Evolutionary conservation across 2,113 vertebrate genomes (phyloP).

Genomic region (Gobio gobio): DNA sequence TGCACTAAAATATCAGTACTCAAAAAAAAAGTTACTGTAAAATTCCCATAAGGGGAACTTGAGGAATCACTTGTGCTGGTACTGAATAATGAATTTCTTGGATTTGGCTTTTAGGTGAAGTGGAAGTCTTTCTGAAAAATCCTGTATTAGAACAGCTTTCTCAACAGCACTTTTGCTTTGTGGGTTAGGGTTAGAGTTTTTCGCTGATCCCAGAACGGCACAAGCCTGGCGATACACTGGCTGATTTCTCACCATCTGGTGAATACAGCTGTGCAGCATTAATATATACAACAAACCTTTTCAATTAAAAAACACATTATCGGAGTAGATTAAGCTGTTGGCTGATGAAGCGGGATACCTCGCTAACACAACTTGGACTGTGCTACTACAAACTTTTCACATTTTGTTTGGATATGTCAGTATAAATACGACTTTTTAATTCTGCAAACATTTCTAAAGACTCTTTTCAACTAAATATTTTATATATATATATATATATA

Average conservation of each 20-base stretch:
- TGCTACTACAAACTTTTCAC: conserved; percentile 12
- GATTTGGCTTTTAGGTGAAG: conserved; percentile 42
- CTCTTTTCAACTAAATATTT: background rate
- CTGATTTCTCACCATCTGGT: conserved; percentile 4
- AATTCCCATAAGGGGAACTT: conserved; percentile 49
- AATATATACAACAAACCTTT: conserved; percentile 17
- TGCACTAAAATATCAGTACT: conserved; percentile 44
- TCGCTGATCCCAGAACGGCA: conserved; percentile 4
- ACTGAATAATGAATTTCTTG: conserved; percentile 54
- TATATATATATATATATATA: background rate
- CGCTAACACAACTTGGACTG: conserved; percentile 18
- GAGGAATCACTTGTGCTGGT: conserved; percentile 30
- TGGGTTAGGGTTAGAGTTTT: no score
- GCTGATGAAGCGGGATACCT: background rate
- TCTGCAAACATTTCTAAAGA: background rate
- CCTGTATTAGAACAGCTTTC: conserved; percentile 29
- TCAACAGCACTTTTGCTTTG: conserved; percentile 4
- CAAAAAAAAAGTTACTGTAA: conserved; percentile 52
- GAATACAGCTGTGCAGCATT: conserved; percentile 10
- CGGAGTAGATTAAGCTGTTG: background rate
- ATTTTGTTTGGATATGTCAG: conserved; percentile 21
- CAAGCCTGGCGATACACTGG: background rate
- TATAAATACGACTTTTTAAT: conserved; percentile 15
- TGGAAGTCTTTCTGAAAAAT: conserved; percentile 41
- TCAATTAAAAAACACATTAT: conserved; percentile 19